These are phyloP conservation scores for Cheracebus regulus DNA, from an alignment of 2,797 vertebrate species.

Conservation along the genomic window DNA sequence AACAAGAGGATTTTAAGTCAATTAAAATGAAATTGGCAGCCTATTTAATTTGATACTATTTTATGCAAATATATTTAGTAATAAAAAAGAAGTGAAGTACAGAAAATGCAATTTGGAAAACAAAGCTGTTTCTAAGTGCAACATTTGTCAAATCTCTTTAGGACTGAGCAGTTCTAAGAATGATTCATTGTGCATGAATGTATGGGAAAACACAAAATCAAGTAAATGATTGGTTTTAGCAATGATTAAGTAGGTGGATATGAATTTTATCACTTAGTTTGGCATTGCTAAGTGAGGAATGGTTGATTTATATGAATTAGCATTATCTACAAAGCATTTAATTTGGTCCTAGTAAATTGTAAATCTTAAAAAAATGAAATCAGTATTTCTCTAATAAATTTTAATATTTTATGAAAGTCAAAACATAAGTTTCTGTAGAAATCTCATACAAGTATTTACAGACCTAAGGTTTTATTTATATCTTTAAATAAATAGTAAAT, in stretches of 20 bases:
- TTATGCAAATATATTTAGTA: slow-evolving; percentile 49
- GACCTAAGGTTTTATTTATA: neutral
- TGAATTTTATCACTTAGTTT: slow-evolving; percentile 58
- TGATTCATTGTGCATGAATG: slow-evolving; percentile 42
- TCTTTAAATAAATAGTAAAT: neutral
- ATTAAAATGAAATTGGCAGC: slow-evolving; percentile 42
- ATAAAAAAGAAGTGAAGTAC: slow-evolving; percentile 18
- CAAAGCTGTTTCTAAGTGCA: slow-evolving; percentile 23
- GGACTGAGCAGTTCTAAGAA: neutral
- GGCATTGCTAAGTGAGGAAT: neutral
- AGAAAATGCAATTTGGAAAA: slow-evolving; percentile 53
- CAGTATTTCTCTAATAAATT: neutral
- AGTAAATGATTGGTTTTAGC: slow-evolving; percentile 23
- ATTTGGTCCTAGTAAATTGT: neutral
- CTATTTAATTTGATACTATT: slow-evolving; percentile 25
- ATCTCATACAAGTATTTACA: neutral
- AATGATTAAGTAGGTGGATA: slow-evolving; percentile 43
- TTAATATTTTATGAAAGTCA: neutral
- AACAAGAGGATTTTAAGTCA: neutral
- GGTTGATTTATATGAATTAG: slow-evolving; percentile 46
- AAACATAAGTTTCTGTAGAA: neutral
- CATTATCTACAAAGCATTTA: neutral
- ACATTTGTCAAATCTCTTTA: slow-evolving; percentile 57
- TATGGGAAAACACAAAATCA: slow-evolving; percentile 50
- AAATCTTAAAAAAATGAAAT: slow-evolving; percentile 30